These are phyloP conservation scores for Drosophila helvetica DNA, from an alignment of 2,888 invertebrate species.

Conservation along the genomic window DNA sequence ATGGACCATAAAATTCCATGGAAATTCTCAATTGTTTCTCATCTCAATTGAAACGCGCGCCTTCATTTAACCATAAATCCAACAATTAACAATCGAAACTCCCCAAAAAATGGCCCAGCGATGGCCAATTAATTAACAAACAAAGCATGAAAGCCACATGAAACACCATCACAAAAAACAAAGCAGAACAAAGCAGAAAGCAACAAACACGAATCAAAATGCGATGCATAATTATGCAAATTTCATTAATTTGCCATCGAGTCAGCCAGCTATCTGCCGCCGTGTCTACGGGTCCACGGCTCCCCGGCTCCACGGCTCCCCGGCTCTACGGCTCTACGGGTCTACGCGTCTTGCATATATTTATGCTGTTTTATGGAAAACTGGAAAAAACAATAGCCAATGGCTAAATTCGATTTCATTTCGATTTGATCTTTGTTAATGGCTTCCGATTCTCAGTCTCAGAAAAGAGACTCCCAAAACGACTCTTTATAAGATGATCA, in stretches of 20 bases:
- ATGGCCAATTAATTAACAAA: conserved; percentile 70
- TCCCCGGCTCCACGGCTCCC: conserved; percentile 3
- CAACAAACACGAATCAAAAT: conserved; percentile 43
- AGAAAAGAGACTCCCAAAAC: not conserved
- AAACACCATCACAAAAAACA: conserved; percentile 6
- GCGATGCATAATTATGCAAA: conserved; percentile 75
- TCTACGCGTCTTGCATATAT: conserved; percentile 53
- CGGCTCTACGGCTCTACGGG: conserved; percentile 9
- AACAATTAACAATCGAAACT: conserved; percentile 21
- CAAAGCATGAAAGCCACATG: conserved; percentile 66
- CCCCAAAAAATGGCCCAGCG: conserved; percentile 26
- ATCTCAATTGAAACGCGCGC: conserved; percentile 59
- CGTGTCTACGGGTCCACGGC: conserved; percentile 6
- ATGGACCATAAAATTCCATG: conserved; percentile 33
- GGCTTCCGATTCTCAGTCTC: too few species aligned
- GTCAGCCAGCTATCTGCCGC: not conserved
- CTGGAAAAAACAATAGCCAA: conserved; percentile 1
- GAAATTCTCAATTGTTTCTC: conserved; percentile 58
- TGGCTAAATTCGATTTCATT: conserved; percentile 21
- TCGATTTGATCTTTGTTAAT: conserved; percentile 9
- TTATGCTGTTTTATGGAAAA: conserved; percentile 38
- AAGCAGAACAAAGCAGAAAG: conserved; percentile 41
- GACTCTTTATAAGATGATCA: not conserved
- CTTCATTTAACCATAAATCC: conserved; percentile 49
- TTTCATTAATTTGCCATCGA: conserved; percentile 59